A percentile compares a stretch with the other conserved stretches of the same genome.
Conservation (phyloP, 92 coral and sea anemone species). For the Bergia sp. region DNA sequence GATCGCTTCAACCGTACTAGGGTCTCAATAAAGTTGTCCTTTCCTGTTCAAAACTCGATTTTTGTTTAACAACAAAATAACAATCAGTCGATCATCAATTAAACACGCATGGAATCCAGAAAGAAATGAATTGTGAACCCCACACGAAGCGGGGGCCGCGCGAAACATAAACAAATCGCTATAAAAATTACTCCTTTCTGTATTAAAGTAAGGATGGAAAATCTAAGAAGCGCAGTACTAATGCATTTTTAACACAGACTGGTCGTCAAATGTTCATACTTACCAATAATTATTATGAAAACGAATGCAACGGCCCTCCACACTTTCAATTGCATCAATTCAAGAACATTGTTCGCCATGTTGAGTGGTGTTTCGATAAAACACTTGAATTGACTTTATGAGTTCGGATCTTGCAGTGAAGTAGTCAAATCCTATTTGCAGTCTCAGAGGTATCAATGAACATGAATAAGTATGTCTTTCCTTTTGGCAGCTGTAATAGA, state of each 20-base stretch:
- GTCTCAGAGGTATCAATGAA: background rate
- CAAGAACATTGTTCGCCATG: slow-evolving; percentile 21
- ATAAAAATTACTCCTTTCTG: background rate
- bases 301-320: background rate
- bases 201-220: background rate
- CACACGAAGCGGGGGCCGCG: slow-evolving; percentile 30
- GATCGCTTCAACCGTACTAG: background rate
- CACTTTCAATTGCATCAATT: slow-evolving; percentile 1
- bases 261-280: background rate
- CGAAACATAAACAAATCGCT: slow-evolving; percentile 26
- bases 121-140: slow-evolving; percentile 4
- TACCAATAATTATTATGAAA: slow-evolving; percentile 3
- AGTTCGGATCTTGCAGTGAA: background rate
- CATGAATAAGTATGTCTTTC: slow-evolving; percentile 10
- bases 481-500: slow-evolving; percentile 20
- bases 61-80: slow-evolving; percentile 27
- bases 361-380: slow-evolving; percentile 13
- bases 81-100: slow-evolving; percentile 26
- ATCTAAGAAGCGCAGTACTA: background rate
- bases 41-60: background rate
- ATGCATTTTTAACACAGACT: background rate
- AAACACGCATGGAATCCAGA: slow-evolving; percentile 33
- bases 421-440: slow-evolving; percentile 5
- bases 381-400: slow-evolving; percentile 23
- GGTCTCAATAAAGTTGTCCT: background rate